phyloP scores from a whole-genome alignment of 1,140 invertebrate genomes.

The Zaprionus taronus region DNA sequence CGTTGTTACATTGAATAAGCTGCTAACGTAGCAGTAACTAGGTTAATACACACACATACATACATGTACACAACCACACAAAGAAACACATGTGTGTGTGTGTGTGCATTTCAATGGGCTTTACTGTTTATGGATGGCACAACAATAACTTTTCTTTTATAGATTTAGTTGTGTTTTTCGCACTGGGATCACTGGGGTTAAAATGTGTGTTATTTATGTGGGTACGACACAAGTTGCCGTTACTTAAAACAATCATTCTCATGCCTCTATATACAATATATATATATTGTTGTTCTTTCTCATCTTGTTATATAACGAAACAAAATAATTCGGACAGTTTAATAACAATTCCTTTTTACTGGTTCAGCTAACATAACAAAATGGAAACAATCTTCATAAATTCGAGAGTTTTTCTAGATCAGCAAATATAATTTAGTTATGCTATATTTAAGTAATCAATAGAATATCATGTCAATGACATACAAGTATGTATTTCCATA shows the following conservation, averaged over 20 bases:
- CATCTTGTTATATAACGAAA: background rate
- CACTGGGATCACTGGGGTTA: background rate
- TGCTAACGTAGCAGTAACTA: conserved; percentile 50
- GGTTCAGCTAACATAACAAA: background rate
- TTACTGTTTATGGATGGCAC: conserved; percentile 31
- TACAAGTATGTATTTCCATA: no score
- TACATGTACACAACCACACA: background rate
- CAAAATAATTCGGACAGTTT: background rate
- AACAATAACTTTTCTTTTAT: conserved; percentile 32
- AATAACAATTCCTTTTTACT: background rate
- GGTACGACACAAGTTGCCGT: background rate
- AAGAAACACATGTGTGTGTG: background rate
- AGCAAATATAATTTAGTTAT: no score
- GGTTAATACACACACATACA: conserved; percentile 62
- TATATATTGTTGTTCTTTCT: background rate
- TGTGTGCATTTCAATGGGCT: background rate
- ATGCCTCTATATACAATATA: background rate
- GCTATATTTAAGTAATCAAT: background rate
- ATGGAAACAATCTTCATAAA: background rate
- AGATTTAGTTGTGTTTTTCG: conserved; percentile 27
- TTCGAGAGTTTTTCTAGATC: background rate
- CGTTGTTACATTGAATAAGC: conserved; percentile 65
- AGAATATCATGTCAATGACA: no score
- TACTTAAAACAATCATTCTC: conserved; percentile 2
- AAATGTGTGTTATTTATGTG: conserved; percentile 32